These are phyloP conservation scores for Oxycera nigricornis DNA, from an alignment of 2,888 invertebrate species.

Conservation along the genomic window DNA sequence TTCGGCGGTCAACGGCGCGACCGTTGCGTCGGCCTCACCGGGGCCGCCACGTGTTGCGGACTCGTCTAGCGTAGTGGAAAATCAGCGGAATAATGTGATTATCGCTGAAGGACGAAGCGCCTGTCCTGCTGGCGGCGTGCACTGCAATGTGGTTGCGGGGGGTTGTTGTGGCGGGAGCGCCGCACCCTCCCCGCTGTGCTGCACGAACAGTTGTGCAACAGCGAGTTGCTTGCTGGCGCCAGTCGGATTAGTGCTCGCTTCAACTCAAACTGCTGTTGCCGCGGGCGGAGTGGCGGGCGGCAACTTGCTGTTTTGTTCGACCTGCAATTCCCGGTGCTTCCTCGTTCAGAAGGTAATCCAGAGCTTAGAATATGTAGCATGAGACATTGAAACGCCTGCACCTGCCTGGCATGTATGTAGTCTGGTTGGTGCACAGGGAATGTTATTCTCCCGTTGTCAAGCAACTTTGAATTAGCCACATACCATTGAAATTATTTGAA, in stretches of 20 bases:
- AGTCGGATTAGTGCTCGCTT: not conserved
- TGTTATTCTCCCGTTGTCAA: too few species aligned
- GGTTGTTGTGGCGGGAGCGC: not conserved
- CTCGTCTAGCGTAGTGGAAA: not conserved
- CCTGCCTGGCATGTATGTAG: too few species aligned
- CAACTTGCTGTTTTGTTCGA: constrained; percentile 65
- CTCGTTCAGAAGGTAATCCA: constrained; percentile 73
- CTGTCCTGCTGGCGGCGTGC: not conserved
- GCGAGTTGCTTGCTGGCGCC: constrained; percentile 27
- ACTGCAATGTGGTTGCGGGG: not conserved
- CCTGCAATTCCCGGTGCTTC: constrained; percentile 69
- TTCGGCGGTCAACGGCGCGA: not conserved
- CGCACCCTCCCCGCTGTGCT: not conserved
- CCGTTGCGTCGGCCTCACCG: not conserved
- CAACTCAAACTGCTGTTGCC: not conserved
- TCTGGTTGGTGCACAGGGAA: too few species aligned
- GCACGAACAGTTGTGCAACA: constrained; percentile 10
- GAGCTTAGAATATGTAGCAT: too few species aligned
- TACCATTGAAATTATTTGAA: too few species aligned
- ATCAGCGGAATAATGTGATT: constrained; percentile 21
- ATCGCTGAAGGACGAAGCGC: constrained; percentile 14
- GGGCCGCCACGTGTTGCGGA: not conserved
- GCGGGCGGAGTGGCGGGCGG: not conserved
- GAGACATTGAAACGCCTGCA: too few species aligned
- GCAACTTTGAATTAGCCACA: too few species aligned